Conservation (phyloP, 1,140 invertebrate genomes). For the Megalonaias nervosa region DNA sequence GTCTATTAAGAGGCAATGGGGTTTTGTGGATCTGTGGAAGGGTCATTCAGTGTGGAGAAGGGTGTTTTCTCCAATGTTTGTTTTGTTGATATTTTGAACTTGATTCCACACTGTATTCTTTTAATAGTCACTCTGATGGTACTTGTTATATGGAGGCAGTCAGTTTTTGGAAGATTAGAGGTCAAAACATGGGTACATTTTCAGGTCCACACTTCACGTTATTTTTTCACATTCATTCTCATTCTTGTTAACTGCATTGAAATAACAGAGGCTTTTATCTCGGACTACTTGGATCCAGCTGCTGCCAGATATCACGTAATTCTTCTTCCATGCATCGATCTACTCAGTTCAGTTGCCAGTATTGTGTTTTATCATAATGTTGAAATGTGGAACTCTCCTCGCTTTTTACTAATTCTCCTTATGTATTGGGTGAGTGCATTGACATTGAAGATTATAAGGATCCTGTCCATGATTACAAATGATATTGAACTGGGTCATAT, state of each 20-base stretch:
- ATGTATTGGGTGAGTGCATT: slow-evolving; percentile 58
- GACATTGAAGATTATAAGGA: slow-evolving; percentile 58
- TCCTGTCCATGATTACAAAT: slow-evolving; percentile 56
- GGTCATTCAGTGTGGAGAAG: slow-evolving; percentile 59
- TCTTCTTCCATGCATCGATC: slow-evolving; percentile 55
- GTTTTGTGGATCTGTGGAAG: slow-evolving; percentile 59
- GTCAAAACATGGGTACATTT: slow-evolving; percentile 68
- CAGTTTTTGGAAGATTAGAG: slow-evolving; percentile 60
- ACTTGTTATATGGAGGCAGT: slow-evolving; percentile 63
- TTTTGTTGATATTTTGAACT: slow-evolving; percentile 67
- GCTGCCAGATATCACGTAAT: slow-evolving; percentile 62
- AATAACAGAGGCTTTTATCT: slow-evolving; percentile 61
- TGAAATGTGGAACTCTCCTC: slow-evolving; percentile 68
- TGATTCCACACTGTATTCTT: slow-evolving; percentile 64
- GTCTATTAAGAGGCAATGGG: slow-evolving; percentile 35
- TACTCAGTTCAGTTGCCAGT: slow-evolving; percentile 52
- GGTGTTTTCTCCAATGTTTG: slow-evolving; percentile 66
- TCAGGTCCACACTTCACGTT: slow-evolving; percentile 58
- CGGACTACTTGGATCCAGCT: slow-evolving; percentile 57
- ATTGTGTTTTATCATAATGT: slow-evolving; percentile 67
- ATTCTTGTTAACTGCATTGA: slow-evolving; percentile 55
- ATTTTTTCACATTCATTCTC: slow-evolving; percentile 55
- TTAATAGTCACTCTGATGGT: slow-evolving; percentile 60
- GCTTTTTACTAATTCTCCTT: slow-evolving; percentile 60
- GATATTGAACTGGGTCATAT: slow-evolving; percentile 52